Base-by-base conservation (phyloP, 2,888 invertebrate genomes). In the Luffia ferchaultella region DNA sequence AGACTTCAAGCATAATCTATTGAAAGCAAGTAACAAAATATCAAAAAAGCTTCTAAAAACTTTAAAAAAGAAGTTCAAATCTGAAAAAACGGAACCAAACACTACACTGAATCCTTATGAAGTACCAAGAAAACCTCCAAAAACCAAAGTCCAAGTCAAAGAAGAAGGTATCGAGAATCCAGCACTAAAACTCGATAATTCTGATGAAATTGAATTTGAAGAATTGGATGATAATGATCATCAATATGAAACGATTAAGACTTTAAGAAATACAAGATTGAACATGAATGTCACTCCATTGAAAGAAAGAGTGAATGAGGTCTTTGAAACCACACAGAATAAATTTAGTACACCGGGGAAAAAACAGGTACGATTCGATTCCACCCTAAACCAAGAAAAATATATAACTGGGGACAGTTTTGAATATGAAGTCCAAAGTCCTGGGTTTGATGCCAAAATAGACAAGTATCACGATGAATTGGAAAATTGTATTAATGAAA, bases 401-500 rank as follows among this genome's bases (percentile, higher is more conserved):
- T 63, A 83, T 0, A 85, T 85, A 1, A 83, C 85, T 0, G 85
- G 85, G 0, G 77, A 82, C 52, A 85, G 85, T 57, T 85, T 85
- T 56, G 80, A 84, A 42, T 70, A 63, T 56, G 71, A 63, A n/a
- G 60, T 82, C 1, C 74, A 74, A 51, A 82, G 83, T 59, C 80
- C 82, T 0, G 83, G 83, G 0, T 76, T 85, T 48, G 82, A 85
- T 58, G 63, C 67, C 1, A 77, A 84, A 57, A 71, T 85, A 43
- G 84, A 85, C 15, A 83, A 75, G 53, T 85, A 78, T 56, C 84
- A 85, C 54, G 83, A 85, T 61, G 85, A 85, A 56, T 55, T 85
- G 41, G 85, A 85, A 52, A 85, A 85, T 50, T 84, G 85, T 60
- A 84, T 84, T 1, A 85, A 85, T 60, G 85, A 85, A 53, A 73